Conservation (phyloP, 2,888 invertebrate genomes). For the Drosophila nr. medialis region DNA sequence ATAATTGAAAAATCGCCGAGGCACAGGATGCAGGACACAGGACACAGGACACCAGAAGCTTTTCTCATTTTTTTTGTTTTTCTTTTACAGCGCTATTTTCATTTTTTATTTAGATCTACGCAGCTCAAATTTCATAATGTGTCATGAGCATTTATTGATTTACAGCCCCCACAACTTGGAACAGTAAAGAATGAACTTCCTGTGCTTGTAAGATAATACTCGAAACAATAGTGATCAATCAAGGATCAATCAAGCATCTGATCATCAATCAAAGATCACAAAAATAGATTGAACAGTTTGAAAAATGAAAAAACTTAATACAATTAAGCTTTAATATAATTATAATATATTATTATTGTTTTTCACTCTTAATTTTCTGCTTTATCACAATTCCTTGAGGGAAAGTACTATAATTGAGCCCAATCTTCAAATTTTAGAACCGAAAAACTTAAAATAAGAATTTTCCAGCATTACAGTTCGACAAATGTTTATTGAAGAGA, state of each 20-base stretch:
- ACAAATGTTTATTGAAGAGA: too few species aligned
- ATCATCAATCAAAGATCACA: neutral
- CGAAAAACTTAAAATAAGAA: too few species aligned
- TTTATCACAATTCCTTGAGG: too few species aligned
- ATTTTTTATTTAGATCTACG: slow-evolving; percentile 16
- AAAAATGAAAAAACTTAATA: neutral
- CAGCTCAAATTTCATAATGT: slow-evolving; percentile 57
- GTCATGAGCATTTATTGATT: slow-evolving; percentile 59
- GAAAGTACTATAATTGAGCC: too few species aligned
- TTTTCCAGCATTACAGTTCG: too few species aligned
- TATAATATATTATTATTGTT: neutral
- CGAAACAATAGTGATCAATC: neutral
- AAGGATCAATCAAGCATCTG: neutral
- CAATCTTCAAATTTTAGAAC: too few species aligned
- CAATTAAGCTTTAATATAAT: neutral
- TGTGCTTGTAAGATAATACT: slow-evolving; percentile 39
- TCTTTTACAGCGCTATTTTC: too few species aligned
- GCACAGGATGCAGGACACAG: slow-evolving; percentile 5
- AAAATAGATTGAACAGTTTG: neutral
- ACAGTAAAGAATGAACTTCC: slow-evolving; percentile 24
- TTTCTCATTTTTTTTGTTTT: slow-evolving; percentile 11
- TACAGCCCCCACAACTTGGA: slow-evolving; percentile 11
- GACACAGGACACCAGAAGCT: slow-evolving; percentile 26
- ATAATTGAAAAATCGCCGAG: slow-evolving; percentile 74
- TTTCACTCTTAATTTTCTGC: too few species aligned